These are phyloP conservation scores for Phenganax stokvisi DNA, from an alignment of 92 coral and sea anemone genomes.

Conservation along the genomic window DNA sequence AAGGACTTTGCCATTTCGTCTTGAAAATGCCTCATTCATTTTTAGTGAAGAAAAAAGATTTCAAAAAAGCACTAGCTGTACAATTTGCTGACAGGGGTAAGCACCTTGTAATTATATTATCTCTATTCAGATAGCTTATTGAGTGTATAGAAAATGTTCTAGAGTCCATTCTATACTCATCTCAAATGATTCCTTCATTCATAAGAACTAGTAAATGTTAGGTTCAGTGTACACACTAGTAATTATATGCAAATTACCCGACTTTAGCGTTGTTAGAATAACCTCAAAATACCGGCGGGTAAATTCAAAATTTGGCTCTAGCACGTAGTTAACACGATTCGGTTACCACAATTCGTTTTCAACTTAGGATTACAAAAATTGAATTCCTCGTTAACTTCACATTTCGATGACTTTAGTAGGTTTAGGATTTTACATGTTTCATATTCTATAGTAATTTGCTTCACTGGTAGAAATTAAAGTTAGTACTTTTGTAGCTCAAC, in stretches of 20 bases:
- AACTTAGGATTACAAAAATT: neutral
- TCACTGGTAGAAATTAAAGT: too few relatives aligned
- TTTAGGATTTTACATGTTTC: too few relatives aligned
- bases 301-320: neutral
- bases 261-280: neutral
- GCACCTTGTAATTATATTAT: slow-evolving; percentile 11
- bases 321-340: neutral
- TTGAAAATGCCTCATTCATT: slow-evolving; percentile 94
- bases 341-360: neutral
- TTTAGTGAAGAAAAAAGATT: slow-evolving; percentile 91
- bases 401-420: too few relatives aligned
- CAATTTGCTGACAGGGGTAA: slow-evolving; percentile 74
- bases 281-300: neutral
- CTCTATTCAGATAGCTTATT: neutral
- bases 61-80: slow-evolving; percentile 62
- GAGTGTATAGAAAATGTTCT: neutral
- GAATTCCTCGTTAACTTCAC: too few relatives aligned
- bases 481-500: too few relatives aligned
- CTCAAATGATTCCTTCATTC: neutral
- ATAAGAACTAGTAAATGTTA: neutral
- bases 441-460: too few relatives aligned
- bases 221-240: neutral
- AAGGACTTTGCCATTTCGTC: neutral
- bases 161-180: neutral
- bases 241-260: slow-evolving; percentile 5